Evolutionary conservation across 2,797 vertebrate species (phyloP), one percentile per base, ranked within the genome.

Genomic region (Sarcoramphus papa): DNA sequence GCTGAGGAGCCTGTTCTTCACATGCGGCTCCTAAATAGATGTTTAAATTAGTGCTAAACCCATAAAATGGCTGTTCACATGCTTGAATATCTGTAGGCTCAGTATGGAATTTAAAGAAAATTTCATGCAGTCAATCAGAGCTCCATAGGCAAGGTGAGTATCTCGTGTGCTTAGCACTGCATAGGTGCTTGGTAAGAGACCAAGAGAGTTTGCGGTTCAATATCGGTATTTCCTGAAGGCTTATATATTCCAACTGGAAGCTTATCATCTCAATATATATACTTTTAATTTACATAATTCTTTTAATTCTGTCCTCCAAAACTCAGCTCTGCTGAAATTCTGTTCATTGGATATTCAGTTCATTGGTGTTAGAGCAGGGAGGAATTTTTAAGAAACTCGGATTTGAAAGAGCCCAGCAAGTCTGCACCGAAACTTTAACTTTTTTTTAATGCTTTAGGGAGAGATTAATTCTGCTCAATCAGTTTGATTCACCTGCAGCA

Each of bases 401-500:
- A 48, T 90, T 84, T 94, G 74, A 92, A 94, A 94, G 45, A 94
- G 22, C 59, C 88, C 78, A 93, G 59, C 47, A 85, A 93, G 67
- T 62, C 63, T 69, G 54, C 30, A 41, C 75, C 86, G 76, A 88
- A 95, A 78, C 85, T 97, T 97, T 83, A 97, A 95, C 87, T 60
- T 91, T 97, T 95, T 96, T 95, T 93, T 93, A 96, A 97, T 95
- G 96, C 94, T 97, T 92, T 91, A 93, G 97, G 96, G 96, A 97
- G 93, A 97, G 96, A 96, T 96, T 97, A 97, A 98, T 97, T 97
- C 96, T 95, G 85, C 96, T 97, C 70, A 78, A 96, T 97, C 96
- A 95, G 94, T 97, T 98, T 96, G 94, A 97, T 98, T 98, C 95
- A 95, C 96, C 95, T 97, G 91, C 96, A 96, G 94, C 92, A 90